A percentile compares a stretch with the other conserved stretches of the same genome.
These are phyloP conservation scores for Cephalopholis sonnerati DNA, from an alignment of 2,113 vertebrate species.

Conservation along the genomic window DNA sequence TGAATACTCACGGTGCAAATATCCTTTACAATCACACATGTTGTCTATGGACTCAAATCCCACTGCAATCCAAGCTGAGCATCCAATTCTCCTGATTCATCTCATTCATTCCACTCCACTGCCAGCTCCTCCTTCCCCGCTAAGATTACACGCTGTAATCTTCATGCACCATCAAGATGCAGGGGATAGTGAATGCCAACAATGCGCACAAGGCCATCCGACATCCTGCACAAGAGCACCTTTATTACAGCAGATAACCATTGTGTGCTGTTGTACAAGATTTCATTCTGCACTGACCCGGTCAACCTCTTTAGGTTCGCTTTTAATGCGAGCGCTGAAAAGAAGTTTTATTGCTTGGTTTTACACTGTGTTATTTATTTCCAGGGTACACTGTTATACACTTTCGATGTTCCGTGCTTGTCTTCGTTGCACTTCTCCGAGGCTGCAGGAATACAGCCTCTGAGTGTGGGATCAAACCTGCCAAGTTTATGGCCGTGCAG, in stretches of 20 bases:
- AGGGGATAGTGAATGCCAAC: constrained; percentile 77
- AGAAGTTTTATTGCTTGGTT: constrained; percentile 52
- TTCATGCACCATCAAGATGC: constrained; percentile 74
- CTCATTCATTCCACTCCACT: constrained; percentile 61
- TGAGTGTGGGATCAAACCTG: constrained; percentile 17
- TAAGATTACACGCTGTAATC: constrained; percentile 78
- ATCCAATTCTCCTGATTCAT: constrained; percentile 73
- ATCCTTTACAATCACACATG: constrained; percentile 29
- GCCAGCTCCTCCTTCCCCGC: constrained; percentile 44
- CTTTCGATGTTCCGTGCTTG: constrained; percentile 31
- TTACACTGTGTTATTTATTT: constrained; percentile 60
- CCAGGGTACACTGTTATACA: constrained; percentile 19
- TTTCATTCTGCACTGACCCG: constrained; percentile 74
- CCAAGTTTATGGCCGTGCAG: constrained; percentile 44
- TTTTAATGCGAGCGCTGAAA: constrained; percentile 53
- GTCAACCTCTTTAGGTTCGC: constrained; percentile 59
- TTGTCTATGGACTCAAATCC: constrained; percentile 36
- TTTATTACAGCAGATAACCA: constrained; percentile 75
- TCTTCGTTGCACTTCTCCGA: constrained; percentile 23
- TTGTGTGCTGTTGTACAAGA: constrained; percentile 66
- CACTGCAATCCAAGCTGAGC: constrained; percentile 30
- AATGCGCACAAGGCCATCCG: constrained; percentile 67
- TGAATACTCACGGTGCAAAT: constrained; percentile 1
- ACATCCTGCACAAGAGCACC: constrained; percentile 53
- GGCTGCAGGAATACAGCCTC: constrained; percentile 14